Evolutionary conservation across 2,888 invertebrate genomes (phyloP).

Genomic region (Leptodirus hochenwartii): DNA sequence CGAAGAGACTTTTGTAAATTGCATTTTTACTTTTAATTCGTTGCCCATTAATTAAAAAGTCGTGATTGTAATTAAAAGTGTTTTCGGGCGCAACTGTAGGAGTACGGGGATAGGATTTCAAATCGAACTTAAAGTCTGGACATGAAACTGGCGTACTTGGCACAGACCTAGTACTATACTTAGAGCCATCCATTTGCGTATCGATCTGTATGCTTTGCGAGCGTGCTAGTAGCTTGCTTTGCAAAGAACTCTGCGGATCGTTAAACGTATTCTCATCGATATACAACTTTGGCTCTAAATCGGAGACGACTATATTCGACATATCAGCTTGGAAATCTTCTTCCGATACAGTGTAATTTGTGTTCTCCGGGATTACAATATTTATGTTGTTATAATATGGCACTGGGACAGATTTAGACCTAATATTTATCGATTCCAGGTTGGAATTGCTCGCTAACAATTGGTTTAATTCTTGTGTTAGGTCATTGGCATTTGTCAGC

Average conservation of each 20-base stretch:
- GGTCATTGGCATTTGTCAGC: constrained; percentile 27
- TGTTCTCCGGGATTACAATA: too few species aligned
- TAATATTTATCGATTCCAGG: constrained; percentile 21
- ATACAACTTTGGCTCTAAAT: constrained; percentile 1
- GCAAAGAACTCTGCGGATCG: too few species aligned
- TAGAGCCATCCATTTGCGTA: constrained; percentile 10
- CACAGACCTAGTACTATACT: constrained; percentile 40
- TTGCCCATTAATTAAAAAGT: constrained; percentile 26
- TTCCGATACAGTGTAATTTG: too few species aligned
- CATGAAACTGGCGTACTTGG: constrained; percentile 48
- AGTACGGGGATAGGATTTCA: constrained; percentile 59
- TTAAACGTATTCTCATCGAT: constrained; percentile 1
- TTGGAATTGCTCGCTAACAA: constrained; percentile 34
- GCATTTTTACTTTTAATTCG: constrained; percentile 20
- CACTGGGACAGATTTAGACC: too few species aligned
- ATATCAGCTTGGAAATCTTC: too few species aligned
- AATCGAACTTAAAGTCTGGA: constrained; percentile 13
- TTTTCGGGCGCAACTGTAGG: constrained; percentile 34
- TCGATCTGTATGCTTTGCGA: constrained; percentile 16
- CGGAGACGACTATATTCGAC: too few species aligned
- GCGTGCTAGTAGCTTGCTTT: constrained; percentile 5
- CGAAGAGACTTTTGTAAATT: too few species aligned
- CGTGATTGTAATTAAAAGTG: constrained; percentile 23
- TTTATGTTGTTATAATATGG: too few species aligned
- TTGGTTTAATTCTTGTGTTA: constrained; percentile 41